Conservation (phyloP, 2,797 vertebrate genomes). For the Prionace glauca region DNA sequence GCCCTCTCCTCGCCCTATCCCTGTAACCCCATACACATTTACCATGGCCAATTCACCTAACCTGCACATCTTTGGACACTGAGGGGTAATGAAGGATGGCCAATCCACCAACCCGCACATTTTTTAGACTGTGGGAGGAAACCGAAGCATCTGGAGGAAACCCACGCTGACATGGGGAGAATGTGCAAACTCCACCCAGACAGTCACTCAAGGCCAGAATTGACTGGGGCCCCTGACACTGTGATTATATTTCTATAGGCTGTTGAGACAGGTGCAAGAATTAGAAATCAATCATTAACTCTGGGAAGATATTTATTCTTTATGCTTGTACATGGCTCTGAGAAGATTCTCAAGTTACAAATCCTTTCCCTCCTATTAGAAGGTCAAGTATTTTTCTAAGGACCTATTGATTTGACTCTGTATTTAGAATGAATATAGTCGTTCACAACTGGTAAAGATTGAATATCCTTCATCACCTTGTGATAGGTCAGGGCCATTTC, state of each 20-base stretch:
- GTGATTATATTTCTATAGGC: background rate
- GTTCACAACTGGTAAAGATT: background rate
- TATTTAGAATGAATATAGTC: background rate
- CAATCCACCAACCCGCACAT: too few species aligned
- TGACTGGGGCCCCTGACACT: too few species aligned
- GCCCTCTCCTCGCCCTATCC: too few species aligned
- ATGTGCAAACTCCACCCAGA: too few species aligned
- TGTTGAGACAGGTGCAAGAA: background rate
- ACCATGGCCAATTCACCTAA: too few species aligned
- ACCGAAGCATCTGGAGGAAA: too few species aligned
- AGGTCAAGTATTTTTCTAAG: background rate
- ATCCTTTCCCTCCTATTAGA: background rate
- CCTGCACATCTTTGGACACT: too few species aligned
- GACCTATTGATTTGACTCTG: background rate
- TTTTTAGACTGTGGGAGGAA: too few species aligned
- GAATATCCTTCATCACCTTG: background rate
- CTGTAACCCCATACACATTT: too few species aligned
- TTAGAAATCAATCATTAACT: background rate
- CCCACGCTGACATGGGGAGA: too few species aligned
- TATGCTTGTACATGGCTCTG: background rate
- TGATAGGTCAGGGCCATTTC: background rate
- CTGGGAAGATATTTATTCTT: background rate
- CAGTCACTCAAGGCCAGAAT: too few species aligned
- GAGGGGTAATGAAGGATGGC: too few species aligned
- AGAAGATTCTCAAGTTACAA: background rate